Conservation (phyloP, 53 echinoderm and acorn worm species). For the Mesocentrotus franciscanus region DNA sequence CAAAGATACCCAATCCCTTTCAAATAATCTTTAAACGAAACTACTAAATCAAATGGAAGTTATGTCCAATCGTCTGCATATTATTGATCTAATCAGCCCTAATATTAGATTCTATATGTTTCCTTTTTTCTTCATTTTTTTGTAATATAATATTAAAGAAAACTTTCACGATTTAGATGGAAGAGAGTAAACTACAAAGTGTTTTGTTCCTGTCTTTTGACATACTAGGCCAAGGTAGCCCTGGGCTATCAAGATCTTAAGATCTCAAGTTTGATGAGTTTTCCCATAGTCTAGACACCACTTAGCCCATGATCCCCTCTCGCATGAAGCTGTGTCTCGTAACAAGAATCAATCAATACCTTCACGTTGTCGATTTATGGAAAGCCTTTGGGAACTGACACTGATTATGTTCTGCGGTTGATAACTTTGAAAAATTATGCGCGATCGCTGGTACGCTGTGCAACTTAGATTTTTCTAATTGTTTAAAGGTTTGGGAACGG, state of each 20-base stretch:
- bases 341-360: conserved; percentile 7
- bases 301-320: not conserved
- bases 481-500: not conserved
- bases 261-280: not conserved
- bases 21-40: not conserved
- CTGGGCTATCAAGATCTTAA: not conserved
- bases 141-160: not conserved
- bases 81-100: not conserved
- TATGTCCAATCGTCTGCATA: not conserved
- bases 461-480: not conserved
- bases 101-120: not conserved
- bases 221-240: not conserved
- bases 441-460: not conserved
- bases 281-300: conserved; percentile 6
- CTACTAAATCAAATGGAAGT: not conserved
- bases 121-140: no score
- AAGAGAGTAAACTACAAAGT: not conserved
- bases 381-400: not conserved
- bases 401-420: not conserved
- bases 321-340: not conserved
- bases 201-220: not conserved
- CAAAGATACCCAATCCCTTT: no score
- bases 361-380: not conserved
- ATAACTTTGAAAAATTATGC: not conserved
- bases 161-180: not conserved